phyloP scores from a whole-genome alignment of 2,888 invertebrate genomes.

The Eupithecia subumbrata region DNA sequence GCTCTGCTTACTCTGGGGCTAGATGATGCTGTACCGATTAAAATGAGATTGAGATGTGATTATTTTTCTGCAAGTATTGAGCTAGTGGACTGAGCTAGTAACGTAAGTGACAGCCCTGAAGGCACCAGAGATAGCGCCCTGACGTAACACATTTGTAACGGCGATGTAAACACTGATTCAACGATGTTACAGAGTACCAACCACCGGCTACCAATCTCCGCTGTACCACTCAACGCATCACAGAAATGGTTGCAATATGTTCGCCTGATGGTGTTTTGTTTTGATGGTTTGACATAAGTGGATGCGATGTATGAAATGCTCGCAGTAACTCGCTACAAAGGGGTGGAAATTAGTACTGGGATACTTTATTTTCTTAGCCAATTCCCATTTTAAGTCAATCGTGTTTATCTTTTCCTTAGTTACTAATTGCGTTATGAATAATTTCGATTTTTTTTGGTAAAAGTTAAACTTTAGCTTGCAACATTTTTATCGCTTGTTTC shows the following conservation, averaged over 20 bases:
- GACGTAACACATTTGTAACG: slow-evolving; percentile 81
- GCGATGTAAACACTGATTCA: slow-evolving; percentile 74
- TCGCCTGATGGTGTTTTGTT: slow-evolving; percentile 17
- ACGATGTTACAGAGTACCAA: slow-evolving; percentile 45
- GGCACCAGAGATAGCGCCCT: slow-evolving; percentile 51
- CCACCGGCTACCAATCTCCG: slow-evolving; percentile 35
- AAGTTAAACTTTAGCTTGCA: too few species aligned
- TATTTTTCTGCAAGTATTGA: too few species aligned
- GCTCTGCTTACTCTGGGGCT: too few species aligned
- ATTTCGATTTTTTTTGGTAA: too few species aligned
- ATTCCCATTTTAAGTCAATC: too few species aligned
- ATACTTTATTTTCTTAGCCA: not conserved
- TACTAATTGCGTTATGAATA: too few species aligned
- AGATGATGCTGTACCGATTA: too few species aligned
- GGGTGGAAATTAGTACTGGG: not conserved
- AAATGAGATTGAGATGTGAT: too few species aligned
- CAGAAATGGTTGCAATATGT: slow-evolving; percentile 28
- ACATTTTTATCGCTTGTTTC: too few species aligned
- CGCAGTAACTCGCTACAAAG: not conserved
- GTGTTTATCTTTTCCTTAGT: too few species aligned
- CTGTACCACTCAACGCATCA: slow-evolving; percentile 21
- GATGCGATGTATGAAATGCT: not conserved
- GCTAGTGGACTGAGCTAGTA: not conserved
- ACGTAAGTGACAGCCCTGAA: slow-evolving; percentile 26
- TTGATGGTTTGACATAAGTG: not conserved